Percentiles rank a stretch among this genome's conserved stretches.
Evolutionary conservation across 2,888 invertebrate species (phyloP).

Genomic region (Amaurobius ferox): DNA sequence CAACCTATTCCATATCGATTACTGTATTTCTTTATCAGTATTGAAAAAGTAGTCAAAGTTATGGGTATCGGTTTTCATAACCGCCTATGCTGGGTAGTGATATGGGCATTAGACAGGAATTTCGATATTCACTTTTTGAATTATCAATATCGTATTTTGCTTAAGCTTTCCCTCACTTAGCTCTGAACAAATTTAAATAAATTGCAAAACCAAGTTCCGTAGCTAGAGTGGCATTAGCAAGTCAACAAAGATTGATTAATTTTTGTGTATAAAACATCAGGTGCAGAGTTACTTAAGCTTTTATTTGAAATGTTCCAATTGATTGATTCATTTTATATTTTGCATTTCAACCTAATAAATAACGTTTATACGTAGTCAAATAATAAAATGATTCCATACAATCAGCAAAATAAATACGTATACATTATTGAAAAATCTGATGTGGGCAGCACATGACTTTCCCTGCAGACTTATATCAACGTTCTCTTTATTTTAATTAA

Average conservation of each 20-base stretch:
- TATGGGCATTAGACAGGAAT: constrained; percentile 14
- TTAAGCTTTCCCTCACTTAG: background rate
- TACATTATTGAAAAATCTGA: no score
- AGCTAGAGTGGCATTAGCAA: background rate
- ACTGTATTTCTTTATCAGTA: background rate
- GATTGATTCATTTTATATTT: no score
- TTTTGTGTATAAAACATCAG: background rate
- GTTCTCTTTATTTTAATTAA: no score
- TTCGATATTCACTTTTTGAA: constrained; percentile 10
- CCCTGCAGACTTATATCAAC: no score
- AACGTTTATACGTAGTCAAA: no score
- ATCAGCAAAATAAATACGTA: no score
- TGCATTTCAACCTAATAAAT: no score
- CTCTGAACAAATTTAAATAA: background rate
- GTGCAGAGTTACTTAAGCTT: background rate
- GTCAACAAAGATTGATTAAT: background rate
- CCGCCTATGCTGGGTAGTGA: background rate
- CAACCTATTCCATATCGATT: background rate
- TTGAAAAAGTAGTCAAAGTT: constrained; percentile 9
- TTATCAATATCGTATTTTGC: constrained; percentile 11
- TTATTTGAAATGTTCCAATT: background rate
- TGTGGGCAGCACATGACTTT: no score
- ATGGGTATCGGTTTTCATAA: constrained; percentile 5
- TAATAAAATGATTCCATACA: no score
- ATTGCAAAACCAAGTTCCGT: background rate